Evolutionary conservation across 2,797 vertebrate species (phyloP), one percentile per base, ranked within the genome.

Genomic region (Liparis tanakae): DNA sequence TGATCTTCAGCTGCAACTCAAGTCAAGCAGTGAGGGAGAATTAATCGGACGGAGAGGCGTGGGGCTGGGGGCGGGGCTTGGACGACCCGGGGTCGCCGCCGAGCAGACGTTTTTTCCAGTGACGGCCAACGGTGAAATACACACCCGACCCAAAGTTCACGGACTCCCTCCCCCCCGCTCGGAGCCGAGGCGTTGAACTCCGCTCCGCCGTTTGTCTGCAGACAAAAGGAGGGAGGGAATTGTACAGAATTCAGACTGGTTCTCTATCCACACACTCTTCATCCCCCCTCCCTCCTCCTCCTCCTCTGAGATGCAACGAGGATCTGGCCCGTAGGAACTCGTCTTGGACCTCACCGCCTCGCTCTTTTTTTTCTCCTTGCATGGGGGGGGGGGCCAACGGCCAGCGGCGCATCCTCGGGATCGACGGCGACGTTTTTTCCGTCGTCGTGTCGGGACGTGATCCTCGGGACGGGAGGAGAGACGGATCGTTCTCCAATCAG

Each of bases 1-100:
- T 88, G 85, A 91, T 89, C 86, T 88, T 88, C 90, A 87, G 83
- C 88, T 89, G 90, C 85, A 87, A 87, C 78, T 89, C 86, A 86
- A 30, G 88, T 90, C 80, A 86, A 85, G 88, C 82, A 81, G 84
- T 73, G 87, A 87, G 80, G 67, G 80, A 89, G 87, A 88, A 85
- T 88, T 85, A 87, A 88, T 84, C 78, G 80, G 81, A 90, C 70
- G 79, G 83, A 80, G 81, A 80, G 76, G 76, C 84, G 75, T 82
- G 54, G 70, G 79, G 74, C 74, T 57, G 76, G 88, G 83, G 85
- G 86, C 76, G 58, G 78, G 65, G 72, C 68, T 55, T 64, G 69
- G 79, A 80, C 79, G 81, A 85, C 82, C 62, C 77, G 57, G 77
- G 79, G 81, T 59, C 82, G 83, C 76, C 76, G 80, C 33, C 72